phyloP scores from a whole-genome alignment of 2,888 invertebrate genomes.

The Norana najaformis region DNA sequence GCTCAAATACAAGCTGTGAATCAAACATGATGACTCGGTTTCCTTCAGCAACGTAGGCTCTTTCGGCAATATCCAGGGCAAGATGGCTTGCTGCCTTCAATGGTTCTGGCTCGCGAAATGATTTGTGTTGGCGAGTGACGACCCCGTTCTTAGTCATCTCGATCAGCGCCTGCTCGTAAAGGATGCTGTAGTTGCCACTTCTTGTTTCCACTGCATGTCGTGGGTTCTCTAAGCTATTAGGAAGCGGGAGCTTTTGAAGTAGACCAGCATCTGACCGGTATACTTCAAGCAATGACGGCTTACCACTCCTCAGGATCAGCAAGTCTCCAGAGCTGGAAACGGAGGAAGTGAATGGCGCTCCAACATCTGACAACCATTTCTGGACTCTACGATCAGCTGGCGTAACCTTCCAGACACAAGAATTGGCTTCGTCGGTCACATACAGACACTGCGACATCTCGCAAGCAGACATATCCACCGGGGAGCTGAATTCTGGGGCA shows the following conservation, averaged over 20 bases:
- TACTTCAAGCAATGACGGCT: neutral
- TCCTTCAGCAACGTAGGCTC: neutral
- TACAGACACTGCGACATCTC: constrained; percentile 8
- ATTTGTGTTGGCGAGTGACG: neutral
- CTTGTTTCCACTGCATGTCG: neutral
- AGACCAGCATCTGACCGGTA: neutral
- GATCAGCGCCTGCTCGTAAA: neutral
- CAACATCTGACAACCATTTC: neutral
- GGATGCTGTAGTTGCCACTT: constrained; percentile 20
- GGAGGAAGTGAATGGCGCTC: neutral
- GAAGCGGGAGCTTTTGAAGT: neutral
- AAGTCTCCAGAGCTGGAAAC: neutral
- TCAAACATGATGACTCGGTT: neutral
- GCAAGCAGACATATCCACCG: neutral
- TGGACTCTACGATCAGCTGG: neutral
- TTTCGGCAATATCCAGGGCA: neutral
- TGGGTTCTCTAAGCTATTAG: neutral
- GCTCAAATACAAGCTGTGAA: constrained; percentile 16
- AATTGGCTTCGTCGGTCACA: neutral
- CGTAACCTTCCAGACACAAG: neutral
- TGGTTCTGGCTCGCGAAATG: neutral
- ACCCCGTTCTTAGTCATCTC: constrained; percentile 17
- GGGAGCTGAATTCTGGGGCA: neutral
- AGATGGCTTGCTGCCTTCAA: neutral
- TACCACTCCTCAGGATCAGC: neutral